Evolutionary conservation across 2,797 vertebrate genomes (phyloP).

Genomic region (Ficedula albicollis): DNA sequence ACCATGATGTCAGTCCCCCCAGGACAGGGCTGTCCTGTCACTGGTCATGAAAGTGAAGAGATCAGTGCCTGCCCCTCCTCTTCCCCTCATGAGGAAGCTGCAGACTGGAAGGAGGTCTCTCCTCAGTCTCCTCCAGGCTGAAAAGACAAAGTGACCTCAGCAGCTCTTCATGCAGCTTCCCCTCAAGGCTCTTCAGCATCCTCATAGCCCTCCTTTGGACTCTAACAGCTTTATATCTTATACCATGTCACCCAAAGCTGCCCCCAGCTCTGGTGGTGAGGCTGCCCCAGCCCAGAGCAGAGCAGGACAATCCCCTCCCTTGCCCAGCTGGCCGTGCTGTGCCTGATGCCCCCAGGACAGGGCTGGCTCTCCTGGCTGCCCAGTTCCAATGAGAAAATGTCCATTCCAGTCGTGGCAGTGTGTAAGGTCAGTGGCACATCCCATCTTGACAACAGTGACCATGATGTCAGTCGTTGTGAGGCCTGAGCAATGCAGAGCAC

Average conservation of each 20-base stretch:
- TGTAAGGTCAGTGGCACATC: rapidly evolving
- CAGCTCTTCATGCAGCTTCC: rapidly evolving
- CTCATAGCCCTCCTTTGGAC: rapidly evolving
- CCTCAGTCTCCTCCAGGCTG: neutral
- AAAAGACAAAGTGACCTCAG: neutral
- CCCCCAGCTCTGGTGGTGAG: neutral
- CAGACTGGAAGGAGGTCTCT: rapidly evolving
- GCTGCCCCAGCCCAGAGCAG: neutral
- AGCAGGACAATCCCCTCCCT: neutral
- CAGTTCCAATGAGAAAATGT: neutral
- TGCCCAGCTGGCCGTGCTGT: rapidly evolving
- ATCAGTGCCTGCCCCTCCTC: rapidly evolving
- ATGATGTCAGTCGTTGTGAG: neutral
- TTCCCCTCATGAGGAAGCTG: rapidly evolving
- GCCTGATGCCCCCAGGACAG: neutral
- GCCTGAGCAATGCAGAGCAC: neutral
- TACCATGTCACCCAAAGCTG: rapidly evolving
- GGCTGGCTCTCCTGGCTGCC: neutral
- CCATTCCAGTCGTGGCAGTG: neutral
- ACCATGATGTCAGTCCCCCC: no score
- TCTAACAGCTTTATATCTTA: neutral
- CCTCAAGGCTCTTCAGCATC: neutral
- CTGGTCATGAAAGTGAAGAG: neutral
- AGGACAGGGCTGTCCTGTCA: no score
- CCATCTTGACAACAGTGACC: neutral